These are phyloP conservation scores for Crotalus helleri DNA, from an alignment of 2,113 vertebrate species.

Conservation along the genomic window DNA sequence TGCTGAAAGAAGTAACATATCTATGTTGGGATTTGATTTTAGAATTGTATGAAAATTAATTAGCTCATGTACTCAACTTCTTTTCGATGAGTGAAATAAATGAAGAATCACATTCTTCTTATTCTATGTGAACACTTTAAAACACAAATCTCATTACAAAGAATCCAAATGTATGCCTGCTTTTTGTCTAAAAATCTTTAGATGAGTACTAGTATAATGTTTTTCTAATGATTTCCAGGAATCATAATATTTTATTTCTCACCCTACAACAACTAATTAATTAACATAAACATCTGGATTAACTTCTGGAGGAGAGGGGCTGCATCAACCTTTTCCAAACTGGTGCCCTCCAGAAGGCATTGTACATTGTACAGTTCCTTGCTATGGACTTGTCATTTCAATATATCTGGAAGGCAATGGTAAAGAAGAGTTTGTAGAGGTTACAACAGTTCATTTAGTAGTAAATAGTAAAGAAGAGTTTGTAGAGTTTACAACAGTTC, in stretches of 20 bases:
- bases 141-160: slow-evolving; percentile 5
- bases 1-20: no score
- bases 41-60: slow-evolving; percentile 33
- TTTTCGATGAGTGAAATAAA: slow-evolving; percentile 27
- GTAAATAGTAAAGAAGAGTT: no score
- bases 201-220: not conserved
- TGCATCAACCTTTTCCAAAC: not conserved
- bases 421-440: not conserved
- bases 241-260: slow-evolving; percentile 5
- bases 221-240: slow-evolving; percentile 27
- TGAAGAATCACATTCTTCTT: slow-evolving; percentile 11
- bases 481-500: no score
- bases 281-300: slow-evolving; percentile 9
- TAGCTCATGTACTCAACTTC: slow-evolving; percentile 38
- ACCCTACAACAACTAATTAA: slow-evolving; percentile 21
- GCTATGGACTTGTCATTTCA: not conserved
- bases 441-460: no score
- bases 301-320: not conserved
- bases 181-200: slow-evolving; percentile 7
- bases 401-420: not conserved
- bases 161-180: not conserved
- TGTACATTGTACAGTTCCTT: not conserved
- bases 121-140: slow-evolving; percentile 28
- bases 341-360: not conserved
- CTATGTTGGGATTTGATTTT: no score